These are phyloP conservation scores for Bactericera cockerelli DNA, from an alignment of 1,140 invertebrate species.

Conservation along the genomic window DNA sequence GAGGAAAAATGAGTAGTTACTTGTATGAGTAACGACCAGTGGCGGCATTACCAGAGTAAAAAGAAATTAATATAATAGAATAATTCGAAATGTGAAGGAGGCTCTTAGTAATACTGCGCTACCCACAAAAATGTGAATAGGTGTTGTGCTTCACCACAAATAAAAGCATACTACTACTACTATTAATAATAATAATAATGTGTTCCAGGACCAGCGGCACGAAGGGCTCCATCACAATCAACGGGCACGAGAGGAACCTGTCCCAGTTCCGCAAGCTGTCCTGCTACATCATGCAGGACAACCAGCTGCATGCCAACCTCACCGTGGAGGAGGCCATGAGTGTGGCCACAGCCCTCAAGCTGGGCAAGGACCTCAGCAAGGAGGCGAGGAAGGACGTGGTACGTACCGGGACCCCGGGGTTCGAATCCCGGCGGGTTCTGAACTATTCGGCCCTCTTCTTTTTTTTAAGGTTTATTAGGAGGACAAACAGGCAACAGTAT, in stretches of 20 bases:
- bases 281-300: conserved; percentile 96
- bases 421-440: too few relatives aligned
- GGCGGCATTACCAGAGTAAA: too few relatives aligned
- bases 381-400: conserved; percentile 70
- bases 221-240: conserved; percentile 67
- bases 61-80: too few relatives aligned
- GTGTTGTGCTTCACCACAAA: too few relatives aligned
- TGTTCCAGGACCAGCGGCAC: conserved; percentile 50
- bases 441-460: conserved; percentile 7
- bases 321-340: conserved; percentile 88
- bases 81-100: too few relatives aligned
- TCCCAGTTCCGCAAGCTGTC: conserved; percentile 84
- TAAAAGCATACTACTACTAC: too few relatives aligned
- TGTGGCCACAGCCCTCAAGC: conserved; percentile 78
- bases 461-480: conserved; percentile 1
- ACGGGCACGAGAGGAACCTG: conserved; percentile 71
- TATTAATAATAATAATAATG: conserved; percentile 23
- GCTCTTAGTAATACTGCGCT: too few relatives aligned
- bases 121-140: too few relatives aligned
- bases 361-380: conserved; percentile 50
- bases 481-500: too few relatives aligned
- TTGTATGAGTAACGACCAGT: too few relatives aligned
- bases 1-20: too few relatives aligned
- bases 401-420: conserved; percentile 29
- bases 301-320: conserved; percentile 83